These are phyloP conservation scores for Pomatostomus ruficeps DNA, from an alignment of 2,113 vertebrate genomes.

Conservation along the genomic window DNA sequence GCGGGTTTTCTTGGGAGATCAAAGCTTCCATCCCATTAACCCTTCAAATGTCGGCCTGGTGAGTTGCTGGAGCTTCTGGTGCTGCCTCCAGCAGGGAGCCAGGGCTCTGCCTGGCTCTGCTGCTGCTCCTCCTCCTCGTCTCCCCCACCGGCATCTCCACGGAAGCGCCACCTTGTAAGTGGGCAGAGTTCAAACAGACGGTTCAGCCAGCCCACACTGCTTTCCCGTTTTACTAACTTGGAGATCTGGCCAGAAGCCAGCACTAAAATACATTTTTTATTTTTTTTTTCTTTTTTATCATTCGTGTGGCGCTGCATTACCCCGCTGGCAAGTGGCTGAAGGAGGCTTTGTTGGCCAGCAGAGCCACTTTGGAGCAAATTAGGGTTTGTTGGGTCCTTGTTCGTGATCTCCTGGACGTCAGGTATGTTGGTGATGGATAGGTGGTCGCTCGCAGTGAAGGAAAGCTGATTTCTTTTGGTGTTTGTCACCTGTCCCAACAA, in stretches of 20 bases:
- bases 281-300: not conserved
- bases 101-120: not conserved
- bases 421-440: accelerated
- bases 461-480: not conserved
- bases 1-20: conserved; percentile 57
- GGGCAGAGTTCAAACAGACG: conserved; percentile 1
- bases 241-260: not conserved
- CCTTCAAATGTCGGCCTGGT: conserved; percentile 6
- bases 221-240: not conserved
- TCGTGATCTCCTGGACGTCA: not conserved
- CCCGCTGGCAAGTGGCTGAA: accelerated
- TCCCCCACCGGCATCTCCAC: not conserved
- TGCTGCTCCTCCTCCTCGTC: not conserved
- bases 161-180: not conserved
- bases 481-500: not conserved
- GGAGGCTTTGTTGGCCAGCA: not conserved
- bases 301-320: accelerated
- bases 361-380: not conserved
- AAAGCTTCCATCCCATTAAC: conserved; percentile 57
- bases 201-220: not conserved
- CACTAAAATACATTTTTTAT: not conserved
- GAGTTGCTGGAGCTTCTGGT: not conserved
- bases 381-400: not conserved
- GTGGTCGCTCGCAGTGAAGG: accelerated
- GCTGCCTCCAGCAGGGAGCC: not conserved